phyloP scores from a whole-genome alignment of 2,888 invertebrate species.

The Poecilobothrus nobilitatus region DNA sequence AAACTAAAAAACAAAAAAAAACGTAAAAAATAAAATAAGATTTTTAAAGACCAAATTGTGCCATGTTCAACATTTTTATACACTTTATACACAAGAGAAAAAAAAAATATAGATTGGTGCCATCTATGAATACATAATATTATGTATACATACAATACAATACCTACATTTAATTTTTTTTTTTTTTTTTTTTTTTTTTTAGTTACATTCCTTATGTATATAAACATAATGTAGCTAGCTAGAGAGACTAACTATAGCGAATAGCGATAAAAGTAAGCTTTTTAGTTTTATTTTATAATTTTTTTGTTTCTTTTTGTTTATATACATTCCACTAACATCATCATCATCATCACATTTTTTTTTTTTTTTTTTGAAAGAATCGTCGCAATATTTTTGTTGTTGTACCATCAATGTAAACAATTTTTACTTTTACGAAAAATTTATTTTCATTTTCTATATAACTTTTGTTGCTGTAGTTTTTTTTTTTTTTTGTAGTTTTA shows the following conservation, averaged over 20 bases:
- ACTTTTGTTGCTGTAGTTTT: too few relatives aligned
- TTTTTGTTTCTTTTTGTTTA: neutral
- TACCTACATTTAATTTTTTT: too few relatives aligned
- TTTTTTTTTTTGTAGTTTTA: neutral
- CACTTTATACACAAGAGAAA: neutral
- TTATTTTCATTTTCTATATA: too few relatives aligned
- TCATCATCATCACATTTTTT: neutral
- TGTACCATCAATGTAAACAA: neutral
- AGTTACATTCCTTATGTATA: too few relatives aligned
- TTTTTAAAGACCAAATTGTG: too few relatives aligned
- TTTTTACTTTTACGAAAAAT: neutral
- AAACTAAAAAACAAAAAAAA: too few relatives aligned
- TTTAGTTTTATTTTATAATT: neutral
- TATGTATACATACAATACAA: too few relatives aligned
- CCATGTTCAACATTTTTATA: neutral
- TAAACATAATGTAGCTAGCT: too few relatives aligned
- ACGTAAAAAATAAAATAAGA: too few relatives aligned
- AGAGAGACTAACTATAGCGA: too few relatives aligned
- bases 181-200: too few relatives aligned
- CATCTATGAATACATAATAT: too few relatives aligned
- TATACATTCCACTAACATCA: neutral
- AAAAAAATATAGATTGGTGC: neutral
- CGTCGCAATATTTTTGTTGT: constrained; percentile 3
- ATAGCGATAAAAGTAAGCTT: neutral
- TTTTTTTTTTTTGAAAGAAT: neutral